A percentile compares a stretch with the other conserved stretches of the same genome.
Conservation (phyloP, 92 coral and sea anemone genomes). For the Parazoanthus darwini region DNA sequence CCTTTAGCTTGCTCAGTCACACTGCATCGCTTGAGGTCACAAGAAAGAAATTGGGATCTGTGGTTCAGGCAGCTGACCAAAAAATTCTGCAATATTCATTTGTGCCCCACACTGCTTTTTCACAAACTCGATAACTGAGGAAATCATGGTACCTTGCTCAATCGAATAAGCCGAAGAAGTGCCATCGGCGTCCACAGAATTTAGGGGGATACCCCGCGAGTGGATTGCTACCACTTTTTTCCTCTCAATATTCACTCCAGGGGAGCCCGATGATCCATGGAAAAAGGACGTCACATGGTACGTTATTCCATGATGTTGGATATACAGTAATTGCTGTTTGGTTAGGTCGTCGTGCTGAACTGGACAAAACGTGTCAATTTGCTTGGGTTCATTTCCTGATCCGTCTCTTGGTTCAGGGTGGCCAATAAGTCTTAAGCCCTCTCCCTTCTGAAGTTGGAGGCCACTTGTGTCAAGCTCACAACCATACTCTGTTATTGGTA, state of each 20-base stretch:
- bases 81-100: no score
- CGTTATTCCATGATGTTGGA: not conserved
- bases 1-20: no score
- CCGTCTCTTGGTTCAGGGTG: not conserved
- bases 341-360: not conserved
- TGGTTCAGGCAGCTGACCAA: no score
- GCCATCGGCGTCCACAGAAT: not conserved
- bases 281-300: not conserved
- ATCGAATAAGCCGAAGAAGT: not conserved
- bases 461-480: not conserved
- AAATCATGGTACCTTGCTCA: not conserved
- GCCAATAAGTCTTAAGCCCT: not conserved
- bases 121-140: not conserved
- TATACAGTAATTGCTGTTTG: not conserved
- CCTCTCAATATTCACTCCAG: not conserved
- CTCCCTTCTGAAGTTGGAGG: not conserved
- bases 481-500: not conserved
- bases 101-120: not conserved
- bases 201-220: not conserved
- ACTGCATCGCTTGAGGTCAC: no score
- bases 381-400: not conserved
- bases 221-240: not conserved
- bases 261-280: not conserved
- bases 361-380: conserved; percentile 1
- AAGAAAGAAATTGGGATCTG: no score